Evolutionary conservation across 2,888 invertebrate genomes (phyloP).

Genomic region (Chrysopilus asiliformis): DNA sequence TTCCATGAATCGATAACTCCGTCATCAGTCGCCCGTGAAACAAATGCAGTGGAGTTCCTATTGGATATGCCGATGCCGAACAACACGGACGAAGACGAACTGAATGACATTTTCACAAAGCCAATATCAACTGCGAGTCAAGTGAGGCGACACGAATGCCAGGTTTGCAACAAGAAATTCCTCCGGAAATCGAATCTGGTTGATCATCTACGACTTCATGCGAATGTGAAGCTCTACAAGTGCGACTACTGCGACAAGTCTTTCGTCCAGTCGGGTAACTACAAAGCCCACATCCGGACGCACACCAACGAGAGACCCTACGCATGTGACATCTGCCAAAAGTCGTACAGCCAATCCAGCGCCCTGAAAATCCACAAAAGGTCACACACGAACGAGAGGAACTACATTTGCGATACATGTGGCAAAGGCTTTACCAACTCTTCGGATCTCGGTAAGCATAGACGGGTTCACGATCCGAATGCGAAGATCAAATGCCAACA

Average conservation of each 20-base stretch:
- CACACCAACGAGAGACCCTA: constrained; percentile 21
- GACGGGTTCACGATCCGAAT: constrained; percentile 15
- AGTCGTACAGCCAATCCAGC: constrained; percentile 19
- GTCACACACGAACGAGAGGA: constrained; percentile 19
- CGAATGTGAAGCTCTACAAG: constrained; percentile 18
- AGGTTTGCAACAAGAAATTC: constrained; percentile 18
- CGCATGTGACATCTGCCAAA: constrained; percentile 16
- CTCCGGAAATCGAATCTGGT: constrained; percentile 18
- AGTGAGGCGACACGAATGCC: constrained; percentile 13
- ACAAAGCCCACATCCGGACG: constrained; percentile 17
- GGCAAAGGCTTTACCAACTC: constrained; percentile 18
- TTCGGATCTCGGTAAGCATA: constrained; percentile 19
- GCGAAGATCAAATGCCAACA: constrained; percentile 15
- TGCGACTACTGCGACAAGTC: constrained; percentile 19
- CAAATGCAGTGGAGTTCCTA: too few species aligned
- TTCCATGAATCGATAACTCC: too few species aligned
- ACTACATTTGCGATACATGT: constrained; percentile 17
- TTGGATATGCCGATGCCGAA: too few species aligned
- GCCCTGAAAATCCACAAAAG: constrained; percentile 19
- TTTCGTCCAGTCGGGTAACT: constrained; percentile 21
- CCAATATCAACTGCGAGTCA: too few species aligned
- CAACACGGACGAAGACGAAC: too few species aligned
- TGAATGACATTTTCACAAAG: too few species aligned
- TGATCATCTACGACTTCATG: constrained; percentile 20
- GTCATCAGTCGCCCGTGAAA: too few species aligned